Conservation (phyloP, 2,888 invertebrate genomes). For the Carabus problematicus region DNA sequence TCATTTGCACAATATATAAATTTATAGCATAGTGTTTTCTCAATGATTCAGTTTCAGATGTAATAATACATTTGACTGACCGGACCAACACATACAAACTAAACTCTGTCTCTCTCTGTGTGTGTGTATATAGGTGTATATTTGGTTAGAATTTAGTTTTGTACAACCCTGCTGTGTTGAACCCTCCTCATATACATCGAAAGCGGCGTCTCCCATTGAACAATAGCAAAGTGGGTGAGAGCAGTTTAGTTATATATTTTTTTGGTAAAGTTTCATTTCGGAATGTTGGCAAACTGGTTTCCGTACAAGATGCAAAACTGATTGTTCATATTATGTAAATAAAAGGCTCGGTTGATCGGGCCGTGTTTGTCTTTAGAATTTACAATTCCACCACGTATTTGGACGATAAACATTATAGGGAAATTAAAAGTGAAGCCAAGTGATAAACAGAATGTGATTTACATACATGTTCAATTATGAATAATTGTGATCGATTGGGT, state of each 20-base stretch:
- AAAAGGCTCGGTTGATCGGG: constrained; percentile 43
- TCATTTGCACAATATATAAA: no score
- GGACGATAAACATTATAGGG: background rate
- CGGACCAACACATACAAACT: no score
- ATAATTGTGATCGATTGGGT: no score
- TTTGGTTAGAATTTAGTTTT: constrained; percentile 13
- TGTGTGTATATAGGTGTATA: no score
- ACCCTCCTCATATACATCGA: constrained; percentile 28
- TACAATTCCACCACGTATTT: constrained; percentile 21
- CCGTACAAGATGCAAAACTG: constrained; percentile 51
- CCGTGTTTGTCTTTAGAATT: constrained; percentile 25
- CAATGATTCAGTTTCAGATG: no score
- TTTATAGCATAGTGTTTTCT: no score
- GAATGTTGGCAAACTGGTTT: constrained; percentile 51
- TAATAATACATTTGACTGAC: no score
- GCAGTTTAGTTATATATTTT: constrained; percentile 46
- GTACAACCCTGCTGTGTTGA: constrained; percentile 23
- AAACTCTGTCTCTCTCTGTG: no score
- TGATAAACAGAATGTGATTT: no score
- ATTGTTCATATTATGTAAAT: constrained; percentile 52
- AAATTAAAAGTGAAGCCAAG: no score
- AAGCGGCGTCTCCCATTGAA: constrained; percentile 43
- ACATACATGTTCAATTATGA: no score
- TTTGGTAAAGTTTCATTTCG: constrained; percentile 46
- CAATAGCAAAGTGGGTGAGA: constrained; percentile 50